Conservation (phyloP, 2,797 vertebrate genomes). For the Coendou prehensilis region DNA sequence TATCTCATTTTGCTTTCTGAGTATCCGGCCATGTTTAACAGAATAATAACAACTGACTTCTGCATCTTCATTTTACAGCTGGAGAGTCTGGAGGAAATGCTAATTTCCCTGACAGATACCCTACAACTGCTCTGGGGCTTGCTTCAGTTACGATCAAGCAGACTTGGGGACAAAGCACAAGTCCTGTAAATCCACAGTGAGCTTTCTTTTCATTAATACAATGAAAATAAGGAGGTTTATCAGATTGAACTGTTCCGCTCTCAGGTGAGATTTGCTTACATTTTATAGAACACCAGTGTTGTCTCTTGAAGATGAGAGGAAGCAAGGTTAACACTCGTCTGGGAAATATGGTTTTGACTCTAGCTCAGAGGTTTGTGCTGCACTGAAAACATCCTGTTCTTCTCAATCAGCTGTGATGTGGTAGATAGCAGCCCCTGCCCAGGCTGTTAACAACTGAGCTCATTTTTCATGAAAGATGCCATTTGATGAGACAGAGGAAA, state of each 20-base stretch:
- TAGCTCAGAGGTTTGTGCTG: slow-evolving; percentile 80
- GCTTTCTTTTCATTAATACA: slow-evolving; percentile 62
- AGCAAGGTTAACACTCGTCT: slow-evolving; percentile 78
- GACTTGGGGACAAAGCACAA: neutral
- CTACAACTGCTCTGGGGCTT: neutral
- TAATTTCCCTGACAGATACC: neutral
- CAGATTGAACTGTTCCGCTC: neutral
- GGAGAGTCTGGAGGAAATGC: neutral
- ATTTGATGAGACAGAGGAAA: neutral
- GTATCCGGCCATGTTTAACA: neutral
- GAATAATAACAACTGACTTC: neutral
- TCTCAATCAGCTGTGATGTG: slow-evolving; percentile 77
- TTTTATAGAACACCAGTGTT: slow-evolving; percentile 59
- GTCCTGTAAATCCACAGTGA: neutral
- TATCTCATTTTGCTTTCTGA: neutral
- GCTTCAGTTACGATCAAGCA: neutral
- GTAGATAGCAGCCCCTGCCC: slow-evolving; percentile 62
- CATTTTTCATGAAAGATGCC: slow-evolving; percentile 57
- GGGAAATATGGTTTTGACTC: slow-evolving; percentile 82
- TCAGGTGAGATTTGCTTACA: slow-evolving; percentile 67
- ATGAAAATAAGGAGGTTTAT: slow-evolving; percentile 49
- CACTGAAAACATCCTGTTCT: slow-evolving; percentile 88
- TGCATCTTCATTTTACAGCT: neutral
- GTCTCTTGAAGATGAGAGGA: slow-evolving; percentile 71
- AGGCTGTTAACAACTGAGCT: slow-evolving; percentile 58